Conservation (phyloP, 2,797 vertebrate species). For the Sandelia bainsii region DNA sequence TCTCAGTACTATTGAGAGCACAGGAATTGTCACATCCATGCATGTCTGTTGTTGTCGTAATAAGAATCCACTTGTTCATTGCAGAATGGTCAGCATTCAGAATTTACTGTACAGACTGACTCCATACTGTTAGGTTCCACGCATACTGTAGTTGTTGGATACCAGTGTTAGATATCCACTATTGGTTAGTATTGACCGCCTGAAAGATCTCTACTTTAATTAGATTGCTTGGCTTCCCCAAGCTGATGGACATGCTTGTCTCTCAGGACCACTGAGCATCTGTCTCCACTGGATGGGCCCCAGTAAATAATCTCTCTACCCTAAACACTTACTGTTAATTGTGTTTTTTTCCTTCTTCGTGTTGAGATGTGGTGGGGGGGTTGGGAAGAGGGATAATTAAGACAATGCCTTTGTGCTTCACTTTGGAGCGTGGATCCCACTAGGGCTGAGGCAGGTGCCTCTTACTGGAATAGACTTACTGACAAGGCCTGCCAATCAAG, state of each 20-base stretch:
- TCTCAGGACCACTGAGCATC: slow-evolving; percentile 79
- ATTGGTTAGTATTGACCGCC: slow-evolving; percentile 65
- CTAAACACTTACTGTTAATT: slow-evolving; percentile 86
- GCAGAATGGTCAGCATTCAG: slow-evolving; percentile 63
- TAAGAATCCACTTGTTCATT: slow-evolving; percentile 65
- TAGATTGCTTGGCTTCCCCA: slow-evolving; percentile 77
- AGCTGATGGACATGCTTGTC: slow-evolving; percentile 79
- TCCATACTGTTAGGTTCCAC: slow-evolving; percentile 10
- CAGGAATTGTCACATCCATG: slow-evolving; percentile 63
- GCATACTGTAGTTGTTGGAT: not conserved
- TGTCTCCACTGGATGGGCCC: slow-evolving; percentile 80
- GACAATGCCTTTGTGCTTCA: slow-evolving; percentile 79
- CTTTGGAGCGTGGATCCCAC: slow-evolving; percentile 79
- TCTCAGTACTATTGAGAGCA: slow-evolving; percentile 53
- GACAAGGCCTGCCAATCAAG: slow-evolving; percentile 87
- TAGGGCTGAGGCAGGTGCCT: slow-evolving; percentile 83
- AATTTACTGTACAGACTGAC: slow-evolving; percentile 38
- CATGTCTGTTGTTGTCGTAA: slow-evolving; percentile 72
- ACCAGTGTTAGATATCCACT: slow-evolving; percentile 61
- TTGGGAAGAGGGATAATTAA: slow-evolving; percentile 81
- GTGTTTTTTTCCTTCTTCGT: slow-evolving; percentile 72
- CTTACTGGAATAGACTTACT: slow-evolving; percentile 79
- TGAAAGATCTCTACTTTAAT: slow-evolving; percentile 82
- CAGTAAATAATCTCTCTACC: slow-evolving; percentile 83
- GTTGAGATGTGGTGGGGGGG: slow-evolving; percentile 60